A percentile compares a stretch with the other conserved stretches of the same genome.
phyloP scores from a whole-genome alignment of 2,888 invertebrate species.

The Platynereis dumerilii region DNA sequence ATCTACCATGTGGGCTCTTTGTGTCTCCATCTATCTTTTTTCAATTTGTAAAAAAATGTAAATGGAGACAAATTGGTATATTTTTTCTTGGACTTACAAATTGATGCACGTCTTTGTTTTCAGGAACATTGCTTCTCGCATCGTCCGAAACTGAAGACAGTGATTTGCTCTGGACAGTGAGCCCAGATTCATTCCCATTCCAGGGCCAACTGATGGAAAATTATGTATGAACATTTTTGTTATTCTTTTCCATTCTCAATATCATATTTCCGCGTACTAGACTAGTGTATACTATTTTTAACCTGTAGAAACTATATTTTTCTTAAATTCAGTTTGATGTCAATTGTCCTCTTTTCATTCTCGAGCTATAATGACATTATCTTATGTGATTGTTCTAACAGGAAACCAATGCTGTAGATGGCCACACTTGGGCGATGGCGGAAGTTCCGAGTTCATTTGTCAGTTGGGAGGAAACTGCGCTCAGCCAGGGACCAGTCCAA shows the following conservation, averaged over 20 bases:
- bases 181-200: constrained; percentile 77
- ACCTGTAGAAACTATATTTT: too few species aligned
- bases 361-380: too few species aligned
- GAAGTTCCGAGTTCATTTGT: constrained; percentile 66
- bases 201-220: constrained; percentile 64
- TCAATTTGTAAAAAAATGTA: too few species aligned
- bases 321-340: too few species aligned
- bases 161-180: constrained; percentile 80
- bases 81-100: not conserved
- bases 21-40: too few species aligned
- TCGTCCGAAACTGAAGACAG: constrained; percentile 74
- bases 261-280: too few species aligned
- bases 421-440: constrained; percentile 86
- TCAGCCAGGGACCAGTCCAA: constrained; percentile 31
- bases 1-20: too few species aligned
- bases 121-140: constrained; percentile 76
- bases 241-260: not conserved
- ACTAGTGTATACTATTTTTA: too few species aligned
- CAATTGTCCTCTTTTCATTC: too few species aligned
- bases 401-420: constrained; percentile 79
- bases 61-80: too few species aligned
- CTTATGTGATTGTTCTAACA: too few species aligned
- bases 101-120: not conserved
- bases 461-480: constrained; percentile 9
- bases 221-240: constrained; percentile 49